Conservation (phyloP, 2,113 vertebrate genomes). For the Pedetes capensis region DNA sequence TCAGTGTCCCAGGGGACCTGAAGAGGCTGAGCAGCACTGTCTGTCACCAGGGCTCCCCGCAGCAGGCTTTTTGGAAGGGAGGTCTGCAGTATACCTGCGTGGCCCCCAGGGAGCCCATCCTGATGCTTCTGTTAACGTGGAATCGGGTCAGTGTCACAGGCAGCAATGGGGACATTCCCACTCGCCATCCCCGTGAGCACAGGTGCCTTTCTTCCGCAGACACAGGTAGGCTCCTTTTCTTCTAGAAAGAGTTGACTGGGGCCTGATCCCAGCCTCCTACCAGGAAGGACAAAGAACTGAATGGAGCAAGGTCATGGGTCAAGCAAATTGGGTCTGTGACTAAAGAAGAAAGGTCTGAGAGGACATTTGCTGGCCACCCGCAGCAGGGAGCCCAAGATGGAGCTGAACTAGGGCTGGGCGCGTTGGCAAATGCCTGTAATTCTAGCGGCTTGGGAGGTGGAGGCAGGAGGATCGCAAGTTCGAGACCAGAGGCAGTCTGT, state of each 20-base stretch:
- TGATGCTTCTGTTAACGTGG: neutral
- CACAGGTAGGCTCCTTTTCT: neutral
- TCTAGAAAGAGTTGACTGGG: neutral
- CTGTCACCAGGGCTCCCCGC: neutral
- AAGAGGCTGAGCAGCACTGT: neutral
- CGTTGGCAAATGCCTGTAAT: too few relatives aligned
- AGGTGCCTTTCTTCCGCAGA: neutral
- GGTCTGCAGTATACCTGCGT: neutral
- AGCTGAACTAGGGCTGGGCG: too few relatives aligned
- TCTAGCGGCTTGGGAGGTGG: too few relatives aligned
- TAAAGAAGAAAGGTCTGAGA: neutral
- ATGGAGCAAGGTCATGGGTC: neutral
- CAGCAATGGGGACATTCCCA: neutral
- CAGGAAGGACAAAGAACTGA: neutral
- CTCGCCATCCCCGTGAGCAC: neutral
- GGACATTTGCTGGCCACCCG: neutral
- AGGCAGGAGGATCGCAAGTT: too few relatives aligned
- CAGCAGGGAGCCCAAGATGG: neutral
- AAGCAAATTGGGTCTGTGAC: neutral
- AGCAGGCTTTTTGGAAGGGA: neutral
- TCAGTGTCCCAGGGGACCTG: neutral
- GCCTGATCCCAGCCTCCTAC: neutral
- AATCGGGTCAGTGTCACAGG: neutral
- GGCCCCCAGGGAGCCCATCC: neutral
- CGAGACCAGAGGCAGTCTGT: too few relatives aligned